A percentile compares a stretch with the other conserved stretches of the same genome.
These are phyloP conservation scores for Cercocebus atys DNA, from an alignment of 2,113 vertebrate species.

Conservation along the genomic window DNA sequence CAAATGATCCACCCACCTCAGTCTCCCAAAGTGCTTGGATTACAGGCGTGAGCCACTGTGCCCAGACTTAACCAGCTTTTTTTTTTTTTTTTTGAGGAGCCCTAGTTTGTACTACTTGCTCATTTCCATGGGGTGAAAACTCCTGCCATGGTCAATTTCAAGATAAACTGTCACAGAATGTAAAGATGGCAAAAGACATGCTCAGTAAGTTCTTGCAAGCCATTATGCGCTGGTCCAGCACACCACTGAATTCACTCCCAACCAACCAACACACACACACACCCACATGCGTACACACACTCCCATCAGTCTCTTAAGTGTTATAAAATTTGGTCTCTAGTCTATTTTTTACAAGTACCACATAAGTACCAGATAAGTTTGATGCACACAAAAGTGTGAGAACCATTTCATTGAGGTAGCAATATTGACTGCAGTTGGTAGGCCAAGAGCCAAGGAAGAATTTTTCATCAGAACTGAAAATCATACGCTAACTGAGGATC, in stretches of 20 bases:
- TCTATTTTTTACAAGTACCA: background rate
- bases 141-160: background rate
- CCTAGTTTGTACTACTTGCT: background rate
- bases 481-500: background rate
- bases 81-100: background rate
- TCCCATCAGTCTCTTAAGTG: background rate
- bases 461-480: background rate
- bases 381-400: background rate
- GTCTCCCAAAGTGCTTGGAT: too few species aligned
- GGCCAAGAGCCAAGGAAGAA: background rate
- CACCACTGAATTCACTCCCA: background rate
- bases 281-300: background rate
- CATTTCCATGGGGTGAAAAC: background rate
- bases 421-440: background rate
- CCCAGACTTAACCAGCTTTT: background rate
- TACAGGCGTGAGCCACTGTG: too few species aligned
- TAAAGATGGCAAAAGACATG: background rate
- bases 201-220: background rate
- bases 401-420: background rate
- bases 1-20: too few species aligned
- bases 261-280: background rate
- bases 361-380: background rate
- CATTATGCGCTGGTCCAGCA: background rate
- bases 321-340: background rate
- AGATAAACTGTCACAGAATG: background rate